These are phyloP conservation scores for Callospermophilus lateralis DNA, from an alignment of 2,113 vertebrate genomes.

Conservation along the genomic window DNA sequence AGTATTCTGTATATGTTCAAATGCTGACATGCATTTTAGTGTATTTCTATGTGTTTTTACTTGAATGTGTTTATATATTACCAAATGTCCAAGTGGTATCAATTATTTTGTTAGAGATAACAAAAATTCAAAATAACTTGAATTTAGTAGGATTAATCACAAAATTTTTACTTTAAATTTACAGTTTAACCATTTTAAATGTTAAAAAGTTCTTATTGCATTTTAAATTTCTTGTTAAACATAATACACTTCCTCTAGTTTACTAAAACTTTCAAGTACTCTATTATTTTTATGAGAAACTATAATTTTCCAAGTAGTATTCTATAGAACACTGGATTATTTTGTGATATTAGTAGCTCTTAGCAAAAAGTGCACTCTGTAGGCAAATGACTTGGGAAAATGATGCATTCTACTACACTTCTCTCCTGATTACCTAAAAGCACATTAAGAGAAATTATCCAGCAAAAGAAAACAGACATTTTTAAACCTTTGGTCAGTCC, in stretches of 20 bases:
- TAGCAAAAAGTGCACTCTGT: not conserved
- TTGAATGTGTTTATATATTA: not conserved
- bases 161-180: constrained; percentile 27
- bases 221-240: constrained; percentile 47
- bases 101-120: not conserved
- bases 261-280: not conserved
- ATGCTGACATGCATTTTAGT: not conserved
- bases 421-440: not conserved
- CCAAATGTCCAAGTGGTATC: not conserved
- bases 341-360: not conserved
- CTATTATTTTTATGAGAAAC: not conserved
- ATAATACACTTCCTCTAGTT: not conserved
- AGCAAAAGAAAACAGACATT: not conserved
- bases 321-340: not conserved
- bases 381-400: constrained; percentile 15
- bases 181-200: constrained; percentile 14
- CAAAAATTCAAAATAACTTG: constrained; percentile 12
- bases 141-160: not conserved
- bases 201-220: not conserved
- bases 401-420: not conserved
- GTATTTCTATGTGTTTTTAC: not conserved
- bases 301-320: not conserved
- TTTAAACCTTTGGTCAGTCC: not conserved
- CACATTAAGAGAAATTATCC: not conserved
- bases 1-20: not conserved